Evolutionary conservation across 1,140 invertebrate genomes (phyloP).

Genomic region (Atopsyche davidsoni): DNA sequence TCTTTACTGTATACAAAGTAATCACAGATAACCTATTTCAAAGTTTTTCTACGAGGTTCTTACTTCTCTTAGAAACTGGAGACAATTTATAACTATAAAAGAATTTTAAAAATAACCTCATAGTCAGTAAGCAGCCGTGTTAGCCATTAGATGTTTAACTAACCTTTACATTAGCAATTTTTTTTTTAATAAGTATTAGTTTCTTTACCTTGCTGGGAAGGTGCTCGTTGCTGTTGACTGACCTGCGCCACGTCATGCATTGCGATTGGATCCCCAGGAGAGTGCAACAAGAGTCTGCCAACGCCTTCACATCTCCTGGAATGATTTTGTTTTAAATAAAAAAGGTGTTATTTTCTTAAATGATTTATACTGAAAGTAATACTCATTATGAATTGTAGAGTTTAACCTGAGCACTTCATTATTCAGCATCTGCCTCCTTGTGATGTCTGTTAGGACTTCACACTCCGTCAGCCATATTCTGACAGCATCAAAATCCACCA

Average conservation of each 20-base stretch:
- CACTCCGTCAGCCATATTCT: constrained; percentile 64
- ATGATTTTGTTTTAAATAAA: constrained; percentile 27
- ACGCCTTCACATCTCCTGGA: constrained; percentile 69
- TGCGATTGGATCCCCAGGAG: constrained; percentile 66
- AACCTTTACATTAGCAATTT: constrained; percentile 2
- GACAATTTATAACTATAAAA: too few species aligned
- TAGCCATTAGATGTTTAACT: too few species aligned
- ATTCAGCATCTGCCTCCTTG: constrained; percentile 60
- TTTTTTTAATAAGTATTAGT: not conserved
- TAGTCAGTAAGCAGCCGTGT: too few species aligned
- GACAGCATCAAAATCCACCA: constrained; percentile 70
- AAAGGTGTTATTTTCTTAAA: too few species aligned
- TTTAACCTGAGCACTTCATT: constrained; percentile 63
- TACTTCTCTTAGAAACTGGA: too few species aligned
- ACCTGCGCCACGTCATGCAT: constrained; percentile 53
- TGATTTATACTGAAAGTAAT: not conserved
- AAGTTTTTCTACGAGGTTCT: too few species aligned
- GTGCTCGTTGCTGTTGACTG: constrained; percentile 37
- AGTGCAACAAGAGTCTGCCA: constrained; percentile 63
- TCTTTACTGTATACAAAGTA: too few species aligned
- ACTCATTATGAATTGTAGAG: not conserved
- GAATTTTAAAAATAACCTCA: too few species aligned
- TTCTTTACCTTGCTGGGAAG: constrained; percentile 31
- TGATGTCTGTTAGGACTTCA: constrained; percentile 48
- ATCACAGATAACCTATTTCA: too few species aligned